Evolutionary conservation across 2,888 invertebrate species (phyloP).

Genomic region (Drosophila vallismaia): DNA sequence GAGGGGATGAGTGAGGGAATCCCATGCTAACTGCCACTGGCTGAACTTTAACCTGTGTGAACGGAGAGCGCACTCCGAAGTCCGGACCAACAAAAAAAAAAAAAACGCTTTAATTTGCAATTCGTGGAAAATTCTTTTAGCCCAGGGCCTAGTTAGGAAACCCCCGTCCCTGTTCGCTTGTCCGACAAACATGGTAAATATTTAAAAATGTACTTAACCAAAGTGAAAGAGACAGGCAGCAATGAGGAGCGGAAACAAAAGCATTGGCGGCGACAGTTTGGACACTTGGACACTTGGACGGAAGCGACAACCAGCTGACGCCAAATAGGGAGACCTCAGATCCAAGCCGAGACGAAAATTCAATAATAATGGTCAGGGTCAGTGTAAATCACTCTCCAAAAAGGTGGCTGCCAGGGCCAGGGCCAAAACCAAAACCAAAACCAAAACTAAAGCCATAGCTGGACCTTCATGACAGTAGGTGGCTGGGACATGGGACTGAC

Average conservation of each 20-base stretch:
- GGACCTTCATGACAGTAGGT: slow-evolving; percentile 1
- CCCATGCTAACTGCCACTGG: slow-evolving; percentile 61
- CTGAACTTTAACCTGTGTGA: slow-evolving; percentile 72
- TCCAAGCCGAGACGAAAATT: slow-evolving; percentile 37
- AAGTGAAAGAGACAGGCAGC: slow-evolving; percentile 72
- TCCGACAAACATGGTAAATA: slow-evolving; percentile 73
- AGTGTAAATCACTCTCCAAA: slow-evolving; percentile 60
- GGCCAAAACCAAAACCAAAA: neutral
- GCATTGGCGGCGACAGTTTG: slow-evolving; percentile 72
- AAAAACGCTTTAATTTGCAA: slow-evolving; percentile 79
- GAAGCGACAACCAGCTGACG: slow-evolving; percentile 73
- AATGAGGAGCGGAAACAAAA: slow-evolving; percentile 24
- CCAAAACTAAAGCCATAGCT: neutral
- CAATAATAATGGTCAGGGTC: slow-evolving; percentile 67
- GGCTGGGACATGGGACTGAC: slow-evolving; percentile 65
- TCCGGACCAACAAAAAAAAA: slow-evolving; percentile 19
- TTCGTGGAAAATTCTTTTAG: slow-evolving; percentile 79
- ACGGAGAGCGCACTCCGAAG: slow-evolving; percentile 6
- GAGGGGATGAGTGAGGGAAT: slow-evolving; percentile 8
- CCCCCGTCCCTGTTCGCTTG: slow-evolving; percentile 34
- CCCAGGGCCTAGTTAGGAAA: slow-evolving; percentile 58
- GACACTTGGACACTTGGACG: slow-evolving; percentile 56
- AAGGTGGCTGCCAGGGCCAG: slow-evolving; percentile 5
- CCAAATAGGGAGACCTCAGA: slow-evolving; percentile 21
- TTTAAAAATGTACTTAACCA: slow-evolving; percentile 76